Evolutionary conservation across 1,140 invertebrate species (phyloP).

Genomic region (Cherax quadricarinatus): DNA sequence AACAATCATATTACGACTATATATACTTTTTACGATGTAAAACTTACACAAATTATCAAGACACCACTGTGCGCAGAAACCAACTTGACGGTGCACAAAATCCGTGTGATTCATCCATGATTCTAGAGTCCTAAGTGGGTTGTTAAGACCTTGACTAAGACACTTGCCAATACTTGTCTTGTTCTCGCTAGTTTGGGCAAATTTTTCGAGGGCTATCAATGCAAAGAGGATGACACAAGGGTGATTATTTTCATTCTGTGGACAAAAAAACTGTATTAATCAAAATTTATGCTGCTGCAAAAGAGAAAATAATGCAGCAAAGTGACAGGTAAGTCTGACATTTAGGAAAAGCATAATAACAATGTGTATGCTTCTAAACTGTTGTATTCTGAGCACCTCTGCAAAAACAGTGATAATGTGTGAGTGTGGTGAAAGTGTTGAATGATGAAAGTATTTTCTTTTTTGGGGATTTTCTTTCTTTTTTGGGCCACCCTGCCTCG

Average conservation of each 20-base stretch:
- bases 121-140: constrained; percentile 85
- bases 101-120: constrained; percentile 80
- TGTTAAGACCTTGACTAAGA: constrained; percentile 80
- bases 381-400: too few relatives aligned
- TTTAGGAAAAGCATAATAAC: too few relatives aligned
- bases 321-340: too few relatives aligned
- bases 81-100: constrained; percentile 87
- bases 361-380: too few relatives aligned
- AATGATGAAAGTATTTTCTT: too few relatives aligned
- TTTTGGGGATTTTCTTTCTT: too few relatives aligned
- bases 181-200: constrained; percentile 95
- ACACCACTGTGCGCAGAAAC: constrained; percentile 95
- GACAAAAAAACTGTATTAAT: not conserved
- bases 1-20: too few relatives aligned
- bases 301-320: too few relatives aligned
- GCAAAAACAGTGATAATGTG: too few relatives aligned
- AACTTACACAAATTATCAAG: constrained; percentile 95
- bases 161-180: constrained; percentile 87
- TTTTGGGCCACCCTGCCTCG: too few relatives aligned
- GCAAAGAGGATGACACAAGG: constrained; percentile 90
- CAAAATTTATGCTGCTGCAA: not conserved
- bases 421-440: too few relatives aligned
- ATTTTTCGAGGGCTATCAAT: constrained; percentile 94
- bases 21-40: too few relatives aligned
- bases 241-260: constrained; percentile 77